A percentile compares a stretch with the other conserved stretches of the same genome.
phyloP scores from a whole-genome alignment of 1,140 invertebrate species.

The Mercenaria mercenaria region DNA sequence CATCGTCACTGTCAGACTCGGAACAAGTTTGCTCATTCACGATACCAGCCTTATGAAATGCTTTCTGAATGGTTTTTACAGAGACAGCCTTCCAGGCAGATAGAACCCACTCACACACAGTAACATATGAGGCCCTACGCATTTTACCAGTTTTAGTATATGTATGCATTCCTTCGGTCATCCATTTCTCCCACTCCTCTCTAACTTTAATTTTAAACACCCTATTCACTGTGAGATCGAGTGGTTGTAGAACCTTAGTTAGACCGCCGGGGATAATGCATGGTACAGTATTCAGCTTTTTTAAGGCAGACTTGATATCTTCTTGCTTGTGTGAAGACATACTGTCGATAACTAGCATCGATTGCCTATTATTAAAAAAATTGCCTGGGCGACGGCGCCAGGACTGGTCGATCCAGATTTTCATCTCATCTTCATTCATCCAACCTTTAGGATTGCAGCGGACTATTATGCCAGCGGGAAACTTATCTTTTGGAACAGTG shows the following conservation, averaged over 20 bases:
- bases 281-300: not conserved
- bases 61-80: not conserved
- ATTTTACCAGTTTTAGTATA: not conserved
- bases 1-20: not conserved
- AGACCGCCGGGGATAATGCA: not conserved
- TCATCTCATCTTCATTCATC: not conserved
- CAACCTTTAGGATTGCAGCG: not conserved
- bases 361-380: not conserved
- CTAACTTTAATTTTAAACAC: not conserved
- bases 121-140: not conserved
- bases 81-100: not conserved
- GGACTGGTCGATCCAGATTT: not conserved
- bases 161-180: not conserved
- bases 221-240: not conserved
- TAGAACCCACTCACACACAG: not conserved
- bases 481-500: conserved; percentile 42
- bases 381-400: not conserved
- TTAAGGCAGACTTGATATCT: not conserved
- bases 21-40: not conserved
- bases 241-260: not conserved
- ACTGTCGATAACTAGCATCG: not conserved
- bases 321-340: not conserved
- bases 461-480: not conserved
- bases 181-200: not conserved
- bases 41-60: not conserved